phyloP scores from a whole-genome alignment of 2,888 invertebrate species.

The Agrochola lychnidis region DNA sequence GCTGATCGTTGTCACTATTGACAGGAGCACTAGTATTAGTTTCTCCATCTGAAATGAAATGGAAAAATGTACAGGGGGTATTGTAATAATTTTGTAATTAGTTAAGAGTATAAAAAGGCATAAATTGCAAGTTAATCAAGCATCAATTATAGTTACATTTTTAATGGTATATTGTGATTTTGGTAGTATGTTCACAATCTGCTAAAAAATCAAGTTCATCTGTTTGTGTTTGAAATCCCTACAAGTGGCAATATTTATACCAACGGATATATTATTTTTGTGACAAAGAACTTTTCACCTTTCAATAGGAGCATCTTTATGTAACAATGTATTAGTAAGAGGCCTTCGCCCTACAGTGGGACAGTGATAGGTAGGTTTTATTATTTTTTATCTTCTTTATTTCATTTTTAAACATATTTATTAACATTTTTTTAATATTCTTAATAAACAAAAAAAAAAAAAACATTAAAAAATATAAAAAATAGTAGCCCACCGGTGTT shows the following conservation, averaged over 20 bases:
- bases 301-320: neutral
- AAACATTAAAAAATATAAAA: no score
- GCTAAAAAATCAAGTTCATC: neutral
- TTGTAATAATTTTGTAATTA: neutral
- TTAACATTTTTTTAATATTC: no score
- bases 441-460: no score
- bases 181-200: neutral
- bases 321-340: no score
- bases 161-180: neutral
- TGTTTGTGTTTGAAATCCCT: neutral
- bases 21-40: conserved; percentile 67
- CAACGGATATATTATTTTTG: neutral
- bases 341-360: no score
- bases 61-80: neutral
- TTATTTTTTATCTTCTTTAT: neutral
- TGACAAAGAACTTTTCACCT: neutral
- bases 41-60: conserved; percentile 79
- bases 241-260: neutral
- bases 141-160: neutral
- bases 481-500: no score
- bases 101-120: neutral
- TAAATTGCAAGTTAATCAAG: neutral
- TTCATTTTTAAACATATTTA: no score
- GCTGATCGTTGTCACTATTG: conserved; percentile 63
- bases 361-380: neutral